Conservation (phyloP, 2,888 invertebrate genomes). For the Cantharis rustica region DNA sequence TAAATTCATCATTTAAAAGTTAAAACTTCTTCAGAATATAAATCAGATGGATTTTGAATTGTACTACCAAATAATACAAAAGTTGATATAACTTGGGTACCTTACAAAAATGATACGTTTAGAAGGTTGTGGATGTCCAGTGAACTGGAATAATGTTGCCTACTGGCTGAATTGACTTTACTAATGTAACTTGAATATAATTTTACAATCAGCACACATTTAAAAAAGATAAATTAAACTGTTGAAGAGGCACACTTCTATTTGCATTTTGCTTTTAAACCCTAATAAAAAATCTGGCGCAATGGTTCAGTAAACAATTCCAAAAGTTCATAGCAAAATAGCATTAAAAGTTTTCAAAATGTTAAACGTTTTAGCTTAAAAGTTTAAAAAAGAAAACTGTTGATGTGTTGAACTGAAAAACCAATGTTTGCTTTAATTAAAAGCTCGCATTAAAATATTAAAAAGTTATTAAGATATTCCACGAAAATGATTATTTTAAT, state of each 20-base stretch:
- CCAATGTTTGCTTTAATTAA: not conserved
- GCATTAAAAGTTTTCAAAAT: not conserved
- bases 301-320: not conserved
- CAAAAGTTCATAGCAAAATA: not conserved
- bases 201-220: constrained; percentile 36
- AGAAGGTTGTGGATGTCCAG: constrained; percentile 35
- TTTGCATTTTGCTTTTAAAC: not conserved
- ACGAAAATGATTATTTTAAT: no score
- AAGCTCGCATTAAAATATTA: not conserved
- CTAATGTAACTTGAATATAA: constrained; percentile 40
- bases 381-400: not conserved
- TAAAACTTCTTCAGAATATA: not conserved
- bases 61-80: constrained; percentile 40
- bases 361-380: not conserved
- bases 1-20: not conserved
- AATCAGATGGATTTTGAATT: constrained; percentile 32
- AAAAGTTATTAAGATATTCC: not conserved
- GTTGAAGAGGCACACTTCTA: not conserved
- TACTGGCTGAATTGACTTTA: constrained; percentile 40
- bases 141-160: constrained; percentile 40
- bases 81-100: constrained; percentile 28
- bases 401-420: not conserved
- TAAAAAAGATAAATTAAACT: constrained; percentile 23
- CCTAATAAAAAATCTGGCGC: not conserved
- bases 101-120: constrained; percentile 10